A percentile compares a stretch with the other conserved stretches of the same genome.
These are phyloP conservation scores for Zootermopsis nevadensis DNA, from an alignment of 2,888 invertebrate species.

Conservation along the genomic window DNA sequence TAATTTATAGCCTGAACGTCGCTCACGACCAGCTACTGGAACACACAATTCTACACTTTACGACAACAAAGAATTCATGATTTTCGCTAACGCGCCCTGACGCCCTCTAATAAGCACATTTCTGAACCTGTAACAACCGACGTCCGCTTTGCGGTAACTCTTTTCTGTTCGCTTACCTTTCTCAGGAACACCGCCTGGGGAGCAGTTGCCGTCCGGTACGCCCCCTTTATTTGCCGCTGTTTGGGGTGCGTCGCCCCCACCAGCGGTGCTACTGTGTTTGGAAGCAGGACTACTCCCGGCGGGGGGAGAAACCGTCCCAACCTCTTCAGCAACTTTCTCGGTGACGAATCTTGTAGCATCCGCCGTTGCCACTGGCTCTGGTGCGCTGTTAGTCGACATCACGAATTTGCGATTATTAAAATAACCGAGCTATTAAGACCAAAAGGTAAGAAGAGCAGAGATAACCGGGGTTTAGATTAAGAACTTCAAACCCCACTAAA, in stretches of 20 bases:
- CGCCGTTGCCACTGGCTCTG: slow-evolving; percentile 19
- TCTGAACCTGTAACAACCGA: too few relatives aligned
- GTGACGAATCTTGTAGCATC: slow-evolving; percentile 54
- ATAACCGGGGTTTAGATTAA: neutral
- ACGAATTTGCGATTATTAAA: neutral
- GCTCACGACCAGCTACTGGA: too few relatives aligned
- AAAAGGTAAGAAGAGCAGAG: neutral
- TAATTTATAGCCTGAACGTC: too few relatives aligned
- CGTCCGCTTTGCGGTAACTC: neutral
- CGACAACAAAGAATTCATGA: too few relatives aligned
- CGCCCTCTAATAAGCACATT: too few relatives aligned
- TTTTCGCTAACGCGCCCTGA: too few relatives aligned
- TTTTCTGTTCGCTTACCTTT: slow-evolving; percentile 56
- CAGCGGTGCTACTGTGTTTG: slow-evolving; percentile 43
- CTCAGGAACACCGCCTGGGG: slow-evolving; percentile 36
- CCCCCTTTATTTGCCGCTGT: slow-evolving; percentile 29
- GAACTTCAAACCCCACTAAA: neutral
- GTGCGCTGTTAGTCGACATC: neutral
- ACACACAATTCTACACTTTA: too few relatives aligned
- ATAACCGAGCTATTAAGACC: neutral
- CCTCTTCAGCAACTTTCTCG: slow-evolving; percentile 53
- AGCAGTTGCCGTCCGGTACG: slow-evolving; percentile 49
- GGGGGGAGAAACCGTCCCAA: slow-evolving; percentile 17
- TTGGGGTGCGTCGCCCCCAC: neutral
- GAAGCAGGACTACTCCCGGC: slow-evolving; percentile 45